phyloP scores from a whole-genome alignment of 2,888 invertebrate genomes.

The Euzetes globulus region DNA sequence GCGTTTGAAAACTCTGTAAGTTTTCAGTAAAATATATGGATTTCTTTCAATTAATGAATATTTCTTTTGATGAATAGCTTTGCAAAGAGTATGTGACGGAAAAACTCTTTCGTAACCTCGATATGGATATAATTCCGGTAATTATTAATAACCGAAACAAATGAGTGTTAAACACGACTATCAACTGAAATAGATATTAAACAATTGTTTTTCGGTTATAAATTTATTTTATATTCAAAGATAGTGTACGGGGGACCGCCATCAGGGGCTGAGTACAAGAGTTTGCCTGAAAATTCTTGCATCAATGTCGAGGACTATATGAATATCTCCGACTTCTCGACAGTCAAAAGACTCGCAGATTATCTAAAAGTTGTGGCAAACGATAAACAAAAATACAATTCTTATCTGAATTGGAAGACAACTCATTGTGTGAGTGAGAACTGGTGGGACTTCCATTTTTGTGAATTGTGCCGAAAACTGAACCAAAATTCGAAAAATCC shows the following conservation, averaged over 20 bases:
- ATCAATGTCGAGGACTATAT: slow-evolving; percentile 44
- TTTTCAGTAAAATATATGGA: not conserved
- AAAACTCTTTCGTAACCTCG: slow-evolving; percentile 43
- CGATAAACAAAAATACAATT: slow-evolving; percentile 19
- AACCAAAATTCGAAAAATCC: not conserved
- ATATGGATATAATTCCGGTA: slow-evolving; percentile 43
- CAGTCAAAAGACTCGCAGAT: not conserved
- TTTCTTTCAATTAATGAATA: not conserved
- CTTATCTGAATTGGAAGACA: slow-evolving; percentile 5
- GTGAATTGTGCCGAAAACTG: not conserved
- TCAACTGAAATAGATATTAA: no score
- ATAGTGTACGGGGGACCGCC: slow-evolving; percentile 43
- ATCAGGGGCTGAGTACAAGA: slow-evolving; percentile 44
- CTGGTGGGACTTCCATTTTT: not conserved
- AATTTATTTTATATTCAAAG: no score
- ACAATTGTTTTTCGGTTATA: no score
- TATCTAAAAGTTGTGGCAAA: slow-evolving; percentile 10
- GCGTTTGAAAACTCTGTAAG: slow-evolving; percentile 44
- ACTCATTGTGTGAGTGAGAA: not conserved
- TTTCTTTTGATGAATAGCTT: not conserved
- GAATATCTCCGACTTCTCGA: slow-evolving; percentile 36
- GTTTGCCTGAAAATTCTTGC: slow-evolving; percentile 44
- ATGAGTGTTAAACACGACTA: no score
- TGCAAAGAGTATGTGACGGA: slow-evolving; percentile 46
- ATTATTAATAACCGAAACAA: slow-evolving; percentile 31